A percentile compares a stretch with the other conserved stretches of the same genome.
Evolutionary conservation across 1,140 invertebrate species (phyloP).

Genomic region (Portunus trituberculatus): DNA sequence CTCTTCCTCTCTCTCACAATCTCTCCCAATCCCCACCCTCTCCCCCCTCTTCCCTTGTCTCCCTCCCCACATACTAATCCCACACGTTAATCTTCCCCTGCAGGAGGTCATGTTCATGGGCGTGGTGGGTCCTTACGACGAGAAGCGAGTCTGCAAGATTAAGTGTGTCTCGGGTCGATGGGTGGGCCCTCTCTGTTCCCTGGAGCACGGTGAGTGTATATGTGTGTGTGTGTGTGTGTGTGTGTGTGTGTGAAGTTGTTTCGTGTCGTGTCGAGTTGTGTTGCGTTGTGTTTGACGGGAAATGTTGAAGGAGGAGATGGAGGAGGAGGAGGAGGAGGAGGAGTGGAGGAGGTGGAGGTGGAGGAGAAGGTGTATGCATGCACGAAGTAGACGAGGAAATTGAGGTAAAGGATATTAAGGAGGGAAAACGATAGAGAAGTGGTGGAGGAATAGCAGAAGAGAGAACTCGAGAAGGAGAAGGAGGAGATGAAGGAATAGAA

Average conservation of each 20-base stretch:
- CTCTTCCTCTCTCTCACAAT: background rate
- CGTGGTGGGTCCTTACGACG: constrained; percentile 85
- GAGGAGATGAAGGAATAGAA: background rate
- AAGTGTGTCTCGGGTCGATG: constrained; percentile 90
- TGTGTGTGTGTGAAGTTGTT: background rate
- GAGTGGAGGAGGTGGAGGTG: background rate
- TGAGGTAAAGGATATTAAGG: too few species aligned
- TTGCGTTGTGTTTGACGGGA: background rate
- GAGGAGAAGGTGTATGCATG: background rate
- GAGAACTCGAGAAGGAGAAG: background rate
- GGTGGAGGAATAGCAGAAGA: background rate
- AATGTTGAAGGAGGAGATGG: background rate
- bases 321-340: background rate
- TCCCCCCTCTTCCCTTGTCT: too few species aligned
- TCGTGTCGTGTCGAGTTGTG: too few species aligned
- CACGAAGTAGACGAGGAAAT: too few species aligned
- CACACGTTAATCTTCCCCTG: background rate
- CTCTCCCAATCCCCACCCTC: background rate
- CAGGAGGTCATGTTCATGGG: constrained; percentile 84
- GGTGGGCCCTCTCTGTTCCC: constrained; percentile 87
- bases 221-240: background rate
- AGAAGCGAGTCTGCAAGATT: constrained; percentile 88
- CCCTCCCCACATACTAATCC: background rate
- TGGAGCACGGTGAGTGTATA: constrained; percentile 64
- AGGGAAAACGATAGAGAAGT: background rate